These are phyloP conservation scores for Noctua comes DNA, from an alignment of 2,888 invertebrate genomes.

Conservation along the genomic window DNA sequence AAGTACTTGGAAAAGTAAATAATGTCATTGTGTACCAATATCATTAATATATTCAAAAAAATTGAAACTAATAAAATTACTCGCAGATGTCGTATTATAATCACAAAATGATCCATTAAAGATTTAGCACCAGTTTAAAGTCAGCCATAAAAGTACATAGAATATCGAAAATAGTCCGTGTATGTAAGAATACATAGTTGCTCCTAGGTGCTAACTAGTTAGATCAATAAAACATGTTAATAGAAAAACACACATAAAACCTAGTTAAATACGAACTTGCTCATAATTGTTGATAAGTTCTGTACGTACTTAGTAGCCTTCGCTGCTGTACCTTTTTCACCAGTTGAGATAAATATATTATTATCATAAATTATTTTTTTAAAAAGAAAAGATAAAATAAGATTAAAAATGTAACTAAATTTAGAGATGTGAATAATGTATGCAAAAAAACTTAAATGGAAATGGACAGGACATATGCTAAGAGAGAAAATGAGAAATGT, in stretches of 20 bases:
- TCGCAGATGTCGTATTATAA: no score
- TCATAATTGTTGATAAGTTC: neutral
- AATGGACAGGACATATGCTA: no score
- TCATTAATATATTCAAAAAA: no score
- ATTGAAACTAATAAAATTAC: no score
- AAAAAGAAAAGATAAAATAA: no score
- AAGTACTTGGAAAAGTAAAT: no score
- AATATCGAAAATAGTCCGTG: neutral
- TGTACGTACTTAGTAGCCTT: neutral
- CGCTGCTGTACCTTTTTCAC: neutral
- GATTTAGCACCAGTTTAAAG: neutral
- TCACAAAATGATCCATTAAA: neutral
- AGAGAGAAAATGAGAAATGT: no score
- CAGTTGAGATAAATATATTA: neutral
- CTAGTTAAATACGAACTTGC: constrained; percentile 5
- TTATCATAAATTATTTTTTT: no score
- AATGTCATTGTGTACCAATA: no score
- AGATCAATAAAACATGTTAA: constrained; percentile 11
- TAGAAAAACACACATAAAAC: neutral
- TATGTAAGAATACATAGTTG: neutral
- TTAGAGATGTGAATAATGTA: no score
- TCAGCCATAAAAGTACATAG: neutral
- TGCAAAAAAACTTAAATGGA: no score
- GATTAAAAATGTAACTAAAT: no score
- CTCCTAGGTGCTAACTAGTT: constrained; percentile 5